phyloP scores from a whole-genome alignment of 2,888 invertebrate genomes.

The Drosophila aldrichi region DNA sequence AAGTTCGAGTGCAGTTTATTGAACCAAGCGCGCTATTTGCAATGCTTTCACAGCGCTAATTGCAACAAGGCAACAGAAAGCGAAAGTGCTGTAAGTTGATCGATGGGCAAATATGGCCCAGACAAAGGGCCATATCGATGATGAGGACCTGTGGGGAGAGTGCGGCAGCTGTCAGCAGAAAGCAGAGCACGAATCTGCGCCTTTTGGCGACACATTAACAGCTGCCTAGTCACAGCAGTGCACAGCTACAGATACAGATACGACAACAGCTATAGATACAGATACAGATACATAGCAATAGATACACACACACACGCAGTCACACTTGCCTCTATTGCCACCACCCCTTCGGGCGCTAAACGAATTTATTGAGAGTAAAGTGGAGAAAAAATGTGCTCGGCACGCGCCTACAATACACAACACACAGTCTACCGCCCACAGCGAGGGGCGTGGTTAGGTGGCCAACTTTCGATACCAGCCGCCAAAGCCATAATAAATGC shows the following conservation, averaged over 20 bases:
- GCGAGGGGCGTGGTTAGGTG: conserved; percentile 20
- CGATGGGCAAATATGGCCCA: conserved; percentile 62
- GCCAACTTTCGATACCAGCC: conserved; percentile 12
- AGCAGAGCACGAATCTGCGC: conserved; percentile 42
- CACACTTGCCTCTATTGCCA: neutral
- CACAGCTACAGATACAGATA: neutral
- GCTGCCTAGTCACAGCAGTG: conserved; percentile 32
- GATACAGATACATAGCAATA: conserved; percentile 20
- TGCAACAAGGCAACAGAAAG: conserved; percentile 49
- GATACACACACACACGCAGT: conserved; percentile 8
- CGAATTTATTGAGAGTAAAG: neutral
- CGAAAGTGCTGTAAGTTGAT: conserved; percentile 75
- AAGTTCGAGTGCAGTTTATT: conserved; percentile 71
- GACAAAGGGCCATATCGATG: conserved; percentile 33
- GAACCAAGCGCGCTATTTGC: conserved; percentile 63
- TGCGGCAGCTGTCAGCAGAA: conserved; percentile 25
- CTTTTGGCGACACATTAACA: conserved; percentile 53
- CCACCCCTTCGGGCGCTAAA: neutral
- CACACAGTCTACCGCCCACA: conserved; percentile 20
- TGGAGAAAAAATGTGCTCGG: conserved; percentile 35
- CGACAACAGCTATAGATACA: neutral
- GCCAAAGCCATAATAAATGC: conserved; percentile 35
- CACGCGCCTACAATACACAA: conserved; percentile 53
- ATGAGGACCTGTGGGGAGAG: conserved; percentile 4
- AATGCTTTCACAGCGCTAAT: conserved; percentile 67